phyloP scores from a whole-genome alignment of 2,113 vertebrate genomes.

The Tetraodon nigroviridis region DNA sequence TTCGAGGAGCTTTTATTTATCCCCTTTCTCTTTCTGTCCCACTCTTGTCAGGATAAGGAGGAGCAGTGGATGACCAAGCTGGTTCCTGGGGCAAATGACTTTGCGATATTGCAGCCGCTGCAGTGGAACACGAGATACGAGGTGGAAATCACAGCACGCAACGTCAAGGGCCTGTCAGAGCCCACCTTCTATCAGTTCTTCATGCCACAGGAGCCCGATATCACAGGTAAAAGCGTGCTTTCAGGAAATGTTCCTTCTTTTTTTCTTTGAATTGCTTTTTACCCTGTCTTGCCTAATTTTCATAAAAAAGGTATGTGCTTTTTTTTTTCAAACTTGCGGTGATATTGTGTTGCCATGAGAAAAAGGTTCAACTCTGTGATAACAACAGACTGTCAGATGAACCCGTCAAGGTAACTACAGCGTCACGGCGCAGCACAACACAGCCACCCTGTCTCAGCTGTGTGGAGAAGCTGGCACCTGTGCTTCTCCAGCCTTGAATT shows the following conservation, averaged over 20 bases:
- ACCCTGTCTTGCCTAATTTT: too few species aligned
- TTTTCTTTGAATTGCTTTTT: neutral
- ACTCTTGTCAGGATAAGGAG: slow-evolving; percentile 88
- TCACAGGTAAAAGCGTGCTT: slow-evolving; percentile 84
- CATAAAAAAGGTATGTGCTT: neutral
- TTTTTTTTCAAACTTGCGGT: slow-evolving; percentile 2
- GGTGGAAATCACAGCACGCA: slow-evolving; percentile 95
- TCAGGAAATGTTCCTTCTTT: neutral
- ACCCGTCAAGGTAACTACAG: slow-evolving; percentile 29
- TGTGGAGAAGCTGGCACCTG: slow-evolving; percentile 6
- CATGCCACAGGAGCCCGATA: slow-evolving; percentile 97
- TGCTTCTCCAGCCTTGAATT: slow-evolving; percentile 19
- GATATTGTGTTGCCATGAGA: slow-evolving; percentile 1
- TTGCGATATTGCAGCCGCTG: slow-evolving; percentile 89
- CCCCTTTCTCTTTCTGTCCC: neutral
- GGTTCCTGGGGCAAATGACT: slow-evolving; percentile 88
- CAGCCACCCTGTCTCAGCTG: slow-evolving; percentile 14
- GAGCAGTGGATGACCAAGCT: slow-evolving; percentile 97
- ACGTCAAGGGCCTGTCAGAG: slow-evolving; percentile 92
- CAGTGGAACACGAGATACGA: slow-evolving; percentile 96
- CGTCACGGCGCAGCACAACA: slow-evolving; percentile 1
- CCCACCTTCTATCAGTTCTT: slow-evolving; percentile 93
- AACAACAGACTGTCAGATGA: slow-evolving; percentile 38
- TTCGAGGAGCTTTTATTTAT: neutral
- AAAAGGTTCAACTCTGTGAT: slow-evolving; percentile 6